phyloP scores from a whole-genome alignment of 2,113 vertebrate species.

The Tamias sibiricus region DNA sequence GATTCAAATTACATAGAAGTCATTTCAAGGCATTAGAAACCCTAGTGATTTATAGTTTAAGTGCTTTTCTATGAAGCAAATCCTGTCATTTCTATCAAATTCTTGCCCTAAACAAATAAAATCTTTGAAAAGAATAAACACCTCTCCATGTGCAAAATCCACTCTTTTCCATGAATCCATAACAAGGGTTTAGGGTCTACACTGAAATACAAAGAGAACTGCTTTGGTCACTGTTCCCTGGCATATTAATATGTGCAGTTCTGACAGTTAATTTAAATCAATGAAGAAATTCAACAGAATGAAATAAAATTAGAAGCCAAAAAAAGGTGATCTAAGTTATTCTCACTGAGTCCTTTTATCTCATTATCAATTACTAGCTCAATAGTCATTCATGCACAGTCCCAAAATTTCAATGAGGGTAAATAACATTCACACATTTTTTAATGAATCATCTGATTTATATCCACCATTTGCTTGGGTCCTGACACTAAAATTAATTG shows the following conservation, averaged over 20 bases:
- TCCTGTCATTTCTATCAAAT: background rate
- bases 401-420: slow-evolving; percentile 4
- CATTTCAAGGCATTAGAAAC: background rate
- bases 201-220: background rate
- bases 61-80: background rate
- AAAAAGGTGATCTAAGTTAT: background rate
- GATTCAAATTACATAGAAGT: background rate
- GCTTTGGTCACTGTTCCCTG: background rate
- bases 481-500: background rate
- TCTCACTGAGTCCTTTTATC: background rate
- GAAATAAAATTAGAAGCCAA: slow-evolving; percentile 16
- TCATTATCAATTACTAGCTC: background rate
- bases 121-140: background rate
- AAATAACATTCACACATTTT: slow-evolving; percentile 40
- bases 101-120: background rate
- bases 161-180: slow-evolving; percentile 34
- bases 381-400: slow-evolving; percentile 38
- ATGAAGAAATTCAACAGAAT: background rate
- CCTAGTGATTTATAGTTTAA: background rate
- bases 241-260: slow-evolving; percentile 7
- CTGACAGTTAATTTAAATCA: slow-evolving; percentile 7
- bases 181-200: background rate
- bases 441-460: background rate
- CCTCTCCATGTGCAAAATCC: background rate
- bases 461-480: background rate